Evolutionary conservation across 30 jellyfish, hydroid and myxozoan species (phyloP), one percentile per base, ranked within the genome.

Genomic region (Cassiopea xamachana): DNA sequence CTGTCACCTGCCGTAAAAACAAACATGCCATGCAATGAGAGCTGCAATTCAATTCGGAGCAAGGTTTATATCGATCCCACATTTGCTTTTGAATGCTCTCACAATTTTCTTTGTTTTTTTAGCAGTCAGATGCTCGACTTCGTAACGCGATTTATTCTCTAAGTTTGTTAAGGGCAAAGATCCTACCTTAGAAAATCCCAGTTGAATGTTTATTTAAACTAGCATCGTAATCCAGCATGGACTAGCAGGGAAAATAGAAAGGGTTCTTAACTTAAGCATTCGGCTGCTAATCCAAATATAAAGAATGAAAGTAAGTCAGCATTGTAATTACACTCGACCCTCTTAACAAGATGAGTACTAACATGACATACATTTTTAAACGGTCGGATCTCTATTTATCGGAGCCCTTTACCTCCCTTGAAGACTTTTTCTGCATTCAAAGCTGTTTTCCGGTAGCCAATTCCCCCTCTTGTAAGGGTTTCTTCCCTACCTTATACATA

Each of bases 1-100:
- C 19, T 16, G 80, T 43, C 55, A 43, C 80, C 55, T 71, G 80
- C 80, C 50, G 80, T 43, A 39, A 12, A 43, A 71, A 71, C 55
- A 71, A 6, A 71, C 55, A 71, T 39, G 15, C 55, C 80, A 71
- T 39, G 80, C 17, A 19, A 16, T 15, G 80, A 71, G 18, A 71
- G 39, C 27, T 71, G n/a, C 80, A 71, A 71, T 71, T 71, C 80
- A 71, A 71, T 1, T 71, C 3, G 55, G 87, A 78, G 2, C 1
- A 27, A 51, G 75, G 84, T 59, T 58, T 58, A 78, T 78, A 78
- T 78, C 75, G 71, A 78, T 58, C 60, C 60, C n/a, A 60, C 69
- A 78, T 78, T 78, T 78, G 75, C 87, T 78, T 50, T 78, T 60
- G 71, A 78, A 78, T n/a, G 71, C 69, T 8, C 14, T 48, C 71